Percentiles rank a stretch among this genome's conserved stretches.
Conservation (phyloP, 2,113 vertebrate species). For the Alligator sinensis region DNA sequence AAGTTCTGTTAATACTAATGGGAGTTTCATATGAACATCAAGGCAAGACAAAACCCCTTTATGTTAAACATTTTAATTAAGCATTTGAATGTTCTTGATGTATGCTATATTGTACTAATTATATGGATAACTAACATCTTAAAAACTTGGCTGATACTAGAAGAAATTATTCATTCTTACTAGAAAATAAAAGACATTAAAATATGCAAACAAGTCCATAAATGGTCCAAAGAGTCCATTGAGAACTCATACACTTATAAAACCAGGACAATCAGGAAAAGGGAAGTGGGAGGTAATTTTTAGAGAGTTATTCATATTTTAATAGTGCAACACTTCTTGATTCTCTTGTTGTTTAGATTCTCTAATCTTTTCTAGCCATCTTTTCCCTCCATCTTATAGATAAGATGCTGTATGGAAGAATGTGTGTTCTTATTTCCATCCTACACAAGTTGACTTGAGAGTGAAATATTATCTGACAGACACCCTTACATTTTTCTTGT, state of each 20-base stretch:
- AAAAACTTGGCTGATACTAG: not conserved
- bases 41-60: constrained; percentile 26
- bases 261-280: not conserved
- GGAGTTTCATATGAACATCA: constrained; percentile 49
- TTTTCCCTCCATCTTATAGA: not conserved
- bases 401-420: not conserved
- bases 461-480: not conserved
- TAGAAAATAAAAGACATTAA: not conserved
- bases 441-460: fast-evolving
- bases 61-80: constrained; percentile 40
- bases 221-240: not conserved
- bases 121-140: constrained; percentile 31
- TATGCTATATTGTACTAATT: constrained; percentile 29
- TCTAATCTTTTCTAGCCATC: not conserved
- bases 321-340: not conserved
- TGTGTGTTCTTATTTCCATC: not conserved
- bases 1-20: constrained; percentile 33
- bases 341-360: not conserved
- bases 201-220: not conserved
- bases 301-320: constrained; percentile 1
- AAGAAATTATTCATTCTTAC: not conserved
- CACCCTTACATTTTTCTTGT: not conserved
- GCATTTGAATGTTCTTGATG: constrained; percentile 45
- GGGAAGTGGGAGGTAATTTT: not conserved
- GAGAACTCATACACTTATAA: not conserved